Evolutionary conservation across 2,113 vertebrate genomes (phyloP).

Genomic region (Pluvialis apricaria): DNA sequence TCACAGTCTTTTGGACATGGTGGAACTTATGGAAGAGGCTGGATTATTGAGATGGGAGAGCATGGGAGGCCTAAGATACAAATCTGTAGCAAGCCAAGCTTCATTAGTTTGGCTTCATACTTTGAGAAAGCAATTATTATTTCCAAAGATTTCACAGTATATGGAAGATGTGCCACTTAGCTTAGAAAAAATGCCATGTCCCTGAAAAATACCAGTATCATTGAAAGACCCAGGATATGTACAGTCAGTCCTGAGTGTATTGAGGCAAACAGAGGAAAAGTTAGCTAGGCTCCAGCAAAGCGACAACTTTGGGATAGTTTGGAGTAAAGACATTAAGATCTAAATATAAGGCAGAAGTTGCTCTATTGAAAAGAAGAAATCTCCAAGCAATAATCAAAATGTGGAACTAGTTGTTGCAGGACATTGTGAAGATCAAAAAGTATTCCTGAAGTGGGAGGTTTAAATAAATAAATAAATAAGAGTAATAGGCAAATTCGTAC

Average conservation of each 20-base stretch:
- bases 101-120: background rate
- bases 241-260: background rate
- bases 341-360: background rate
- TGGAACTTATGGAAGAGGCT: background rate
- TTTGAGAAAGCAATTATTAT: background rate
- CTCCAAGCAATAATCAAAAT: background rate
- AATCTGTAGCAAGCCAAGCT: no score
- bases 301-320: background rate
- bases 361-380: background rate
- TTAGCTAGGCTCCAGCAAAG: background rate
- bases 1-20: background rate
- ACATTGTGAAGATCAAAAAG: background rate
- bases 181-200: background rate
- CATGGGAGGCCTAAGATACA: no score
- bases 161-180: background rate
- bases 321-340: background rate
- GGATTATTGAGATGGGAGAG: background rate
- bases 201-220: background rate
- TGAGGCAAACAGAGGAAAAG: background rate
- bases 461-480: background rate
- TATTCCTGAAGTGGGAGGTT: background rate
- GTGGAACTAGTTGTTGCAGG: background rate
- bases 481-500: background rate
- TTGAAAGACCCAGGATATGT: background rate
- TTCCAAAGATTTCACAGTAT: background rate